Conservation (phyloP, 1,140 invertebrate species). For the Drosophila leontia region DNA sequence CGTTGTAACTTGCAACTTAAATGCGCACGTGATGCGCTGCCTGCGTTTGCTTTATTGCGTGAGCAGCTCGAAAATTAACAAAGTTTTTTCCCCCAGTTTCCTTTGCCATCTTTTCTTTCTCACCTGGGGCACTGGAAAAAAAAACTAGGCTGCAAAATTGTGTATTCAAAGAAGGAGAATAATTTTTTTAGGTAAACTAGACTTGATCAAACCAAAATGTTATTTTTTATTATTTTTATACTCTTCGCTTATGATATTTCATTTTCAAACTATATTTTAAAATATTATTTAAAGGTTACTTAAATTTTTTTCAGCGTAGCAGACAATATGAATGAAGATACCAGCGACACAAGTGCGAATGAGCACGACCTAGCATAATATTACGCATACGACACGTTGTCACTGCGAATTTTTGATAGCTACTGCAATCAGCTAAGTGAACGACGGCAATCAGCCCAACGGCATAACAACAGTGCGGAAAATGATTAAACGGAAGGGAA, state of each 20-base stretch:
- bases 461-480: conserved; percentile 34
- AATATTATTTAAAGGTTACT: fast-evolving
- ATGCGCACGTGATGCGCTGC: conserved; percentile 77
- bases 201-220: fast-evolving
- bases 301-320: not conserved
- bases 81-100: conserved; percentile 44
- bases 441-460: conserved; percentile 41
- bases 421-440: conserved; percentile 56
- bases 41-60: conserved; percentile 74
- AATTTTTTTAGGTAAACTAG: not conserved
- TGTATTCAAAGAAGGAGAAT: no score
- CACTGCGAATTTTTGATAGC: conserved; percentile 45
- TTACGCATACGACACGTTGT: conserved; percentile 55
- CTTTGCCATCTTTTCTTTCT: conserved; percentile 2
- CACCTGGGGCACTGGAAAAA: not conserved
- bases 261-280: not conserved
- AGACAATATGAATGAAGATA: conserved; percentile 51
- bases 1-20: conserved; percentile 80
- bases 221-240: no score
- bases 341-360: conserved; percentile 34
- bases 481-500: conserved; percentile 54
- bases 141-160: not conserved
- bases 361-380: conserved; percentile 53
- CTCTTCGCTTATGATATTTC: not conserved
- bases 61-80: conserved; percentile 74